Evolutionary conservation across 2,888 invertebrate genomes (phyloP).

Genomic region (Leptinotarsa haldemani): DNA sequence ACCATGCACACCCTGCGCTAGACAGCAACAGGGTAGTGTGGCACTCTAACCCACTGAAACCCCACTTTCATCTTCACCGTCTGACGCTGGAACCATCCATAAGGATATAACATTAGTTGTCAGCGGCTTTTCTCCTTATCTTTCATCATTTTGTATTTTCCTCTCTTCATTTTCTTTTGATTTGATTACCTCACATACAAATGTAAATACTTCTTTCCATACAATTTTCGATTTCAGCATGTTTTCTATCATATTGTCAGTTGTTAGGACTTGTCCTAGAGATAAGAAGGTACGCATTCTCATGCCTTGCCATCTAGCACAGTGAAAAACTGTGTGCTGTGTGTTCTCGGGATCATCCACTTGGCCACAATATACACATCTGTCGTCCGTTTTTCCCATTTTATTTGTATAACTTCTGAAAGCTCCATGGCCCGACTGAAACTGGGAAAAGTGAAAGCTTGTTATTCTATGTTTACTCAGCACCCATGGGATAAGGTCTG

Average conservation of each 20-base stretch:
- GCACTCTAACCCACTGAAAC: neutral
- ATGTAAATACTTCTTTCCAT: neutral
- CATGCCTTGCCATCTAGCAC: slow-evolving; percentile 20
- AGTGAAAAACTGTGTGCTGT: slow-evolving; percentile 29
- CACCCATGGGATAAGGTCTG: neutral
- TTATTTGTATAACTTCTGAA: slow-evolving; percentile 21
- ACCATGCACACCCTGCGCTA: too few species aligned
- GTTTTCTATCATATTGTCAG: neutral
- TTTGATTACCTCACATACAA: neutral
- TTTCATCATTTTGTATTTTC: neutral
- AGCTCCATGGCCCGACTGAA: neutral
- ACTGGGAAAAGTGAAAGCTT: neutral
- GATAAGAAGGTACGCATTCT: neutral
- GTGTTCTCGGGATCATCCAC: slow-evolving; percentile 30
- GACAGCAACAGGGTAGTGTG: neutral
- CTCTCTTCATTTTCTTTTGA: neutral
- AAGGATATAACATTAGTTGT: neutral
- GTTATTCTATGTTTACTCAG: neutral
- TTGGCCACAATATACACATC: slow-evolving; percentile 24
- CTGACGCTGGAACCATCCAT: neutral
- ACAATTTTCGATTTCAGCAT: neutral
- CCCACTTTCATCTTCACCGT: neutral
- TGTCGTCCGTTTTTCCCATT: slow-evolving; percentile 27
- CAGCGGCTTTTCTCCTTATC: neutral
- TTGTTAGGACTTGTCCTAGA: neutral